Percentiles rank a stretch among this genome's conserved stretches.
These are phyloP conservation scores for Spinus olivaceus DNA, from an alignment of 2,797 vertebrate genomes.

Conservation along the genomic window DNA sequence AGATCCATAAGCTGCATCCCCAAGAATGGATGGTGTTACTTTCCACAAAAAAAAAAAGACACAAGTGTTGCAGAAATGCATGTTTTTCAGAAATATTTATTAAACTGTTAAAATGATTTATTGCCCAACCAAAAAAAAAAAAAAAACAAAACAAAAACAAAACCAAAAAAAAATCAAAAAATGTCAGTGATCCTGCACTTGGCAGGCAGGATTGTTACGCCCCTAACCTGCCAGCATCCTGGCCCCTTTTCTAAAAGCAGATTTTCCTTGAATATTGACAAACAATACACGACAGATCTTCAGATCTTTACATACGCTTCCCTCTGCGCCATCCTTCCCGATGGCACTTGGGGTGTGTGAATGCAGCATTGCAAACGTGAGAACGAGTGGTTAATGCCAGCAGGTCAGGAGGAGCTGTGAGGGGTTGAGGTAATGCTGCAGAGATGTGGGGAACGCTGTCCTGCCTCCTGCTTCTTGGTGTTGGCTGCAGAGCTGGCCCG, in stretches of 20 bases:
- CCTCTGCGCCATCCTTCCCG: accelerated
- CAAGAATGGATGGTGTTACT: background rate
- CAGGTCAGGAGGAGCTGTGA: background rate
- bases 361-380: background rate
- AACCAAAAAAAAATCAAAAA: background rate
- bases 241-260: conserved; percentile 12
- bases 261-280: background rate
- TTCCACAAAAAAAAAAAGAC: background rate
- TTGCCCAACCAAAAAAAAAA: conserved; percentile 1
- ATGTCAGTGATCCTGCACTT: conserved; percentile 3
- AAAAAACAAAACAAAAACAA: background rate
- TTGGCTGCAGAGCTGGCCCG: background rate
- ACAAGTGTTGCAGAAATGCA: background rate
- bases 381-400: background rate
- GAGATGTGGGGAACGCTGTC: background rate
- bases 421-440: background rate
- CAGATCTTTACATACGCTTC: background rate
- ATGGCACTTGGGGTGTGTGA: background rate
- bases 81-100: conserved; percentile 67
- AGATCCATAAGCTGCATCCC: background rate
- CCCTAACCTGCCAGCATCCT: background rate
- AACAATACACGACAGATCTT: background rate
- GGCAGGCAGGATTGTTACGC: background rate
- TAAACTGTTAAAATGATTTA: conserved; percentile 64
- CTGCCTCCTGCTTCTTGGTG: background rate